Conservation (phyloP, 2,797 vertebrate species). For the Anabacerthia variegaticeps region DNA sequence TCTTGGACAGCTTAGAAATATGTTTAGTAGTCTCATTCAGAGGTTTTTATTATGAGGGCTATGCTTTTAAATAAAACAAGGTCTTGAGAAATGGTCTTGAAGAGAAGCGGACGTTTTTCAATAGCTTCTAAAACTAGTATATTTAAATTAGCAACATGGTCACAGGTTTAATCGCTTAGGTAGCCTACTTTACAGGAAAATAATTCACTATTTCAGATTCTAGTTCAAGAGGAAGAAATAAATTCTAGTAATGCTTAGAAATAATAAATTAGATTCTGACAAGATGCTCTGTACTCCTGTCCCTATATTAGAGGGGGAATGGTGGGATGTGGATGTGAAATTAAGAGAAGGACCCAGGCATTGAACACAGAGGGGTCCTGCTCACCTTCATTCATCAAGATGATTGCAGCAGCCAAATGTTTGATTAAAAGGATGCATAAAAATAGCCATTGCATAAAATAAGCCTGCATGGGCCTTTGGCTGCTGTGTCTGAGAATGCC, state of each 20-base stretch:
- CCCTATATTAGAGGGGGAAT: slow-evolving; percentile 23
- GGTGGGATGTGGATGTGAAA: slow-evolving; percentile 23
- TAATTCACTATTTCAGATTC: slow-evolving; percentile 15
- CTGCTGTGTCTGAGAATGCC: not conserved
- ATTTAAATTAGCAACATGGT: slow-evolving; percentile 8
- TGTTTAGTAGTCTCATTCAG: not conserved
- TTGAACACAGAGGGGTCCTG: not conserved
- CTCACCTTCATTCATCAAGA: slow-evolving; percentile 59
- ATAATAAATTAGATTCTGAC: slow-evolving; percentile 42
- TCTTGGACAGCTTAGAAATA: not conserved
- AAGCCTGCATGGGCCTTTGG: not conserved
- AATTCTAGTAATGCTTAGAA: not conserved
- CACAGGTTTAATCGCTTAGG: slow-evolving; percentile 52
- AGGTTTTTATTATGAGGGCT: not conserved
- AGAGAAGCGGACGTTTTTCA: not conserved
- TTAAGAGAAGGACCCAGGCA: not conserved
- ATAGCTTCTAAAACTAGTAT: slow-evolving; percentile 26
- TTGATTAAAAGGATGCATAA: slow-evolving; percentile 59
- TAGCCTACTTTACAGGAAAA: slow-evolving; percentile 48
- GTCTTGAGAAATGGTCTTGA: not conserved
- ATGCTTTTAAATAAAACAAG: slow-evolving; percentile 1
- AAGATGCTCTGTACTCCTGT: not conserved
- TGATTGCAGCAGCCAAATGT: slow-evolving; percentile 17
- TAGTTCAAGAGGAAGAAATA: slow-evolving; percentile 43
- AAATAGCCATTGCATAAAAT: slow-evolving; percentile 10